phyloP scores from a whole-genome alignment of 35 echinoderm and acorn worm genomes.

The Ptychodera flava region DNA sequence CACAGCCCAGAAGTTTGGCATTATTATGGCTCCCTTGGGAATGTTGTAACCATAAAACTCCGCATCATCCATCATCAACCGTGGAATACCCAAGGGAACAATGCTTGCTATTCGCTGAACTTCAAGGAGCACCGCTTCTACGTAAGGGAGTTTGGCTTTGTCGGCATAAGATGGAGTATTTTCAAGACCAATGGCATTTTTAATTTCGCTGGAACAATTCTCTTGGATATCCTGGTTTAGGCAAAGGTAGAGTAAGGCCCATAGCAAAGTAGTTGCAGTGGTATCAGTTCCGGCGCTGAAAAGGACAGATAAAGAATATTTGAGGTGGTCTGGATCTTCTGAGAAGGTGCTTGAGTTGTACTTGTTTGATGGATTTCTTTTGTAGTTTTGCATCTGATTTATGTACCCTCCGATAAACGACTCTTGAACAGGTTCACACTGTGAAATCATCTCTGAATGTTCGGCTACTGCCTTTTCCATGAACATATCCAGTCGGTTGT shows the following conservation, averaged over 20 bases:
- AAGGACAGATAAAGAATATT: neutral
- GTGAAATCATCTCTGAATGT: neutral
- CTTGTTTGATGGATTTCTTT: neutral
- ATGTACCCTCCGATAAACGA: neutral
- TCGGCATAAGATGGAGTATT: neutral
- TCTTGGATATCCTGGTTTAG: neutral
- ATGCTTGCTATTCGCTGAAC: neutral
- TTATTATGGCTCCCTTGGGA: neutral
- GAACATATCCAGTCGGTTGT: neutral
- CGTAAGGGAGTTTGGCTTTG: neutral
- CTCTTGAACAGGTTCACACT: neutral
- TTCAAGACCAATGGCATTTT: neutral
- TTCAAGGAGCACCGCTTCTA: neutral
- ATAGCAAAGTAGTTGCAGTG: neutral
- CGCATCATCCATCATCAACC: neutral
- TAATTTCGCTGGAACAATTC: neutral
- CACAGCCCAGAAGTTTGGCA: neutral
- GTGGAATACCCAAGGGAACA: neutral
- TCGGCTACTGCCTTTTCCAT: neutral
- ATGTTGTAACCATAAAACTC: neutral
- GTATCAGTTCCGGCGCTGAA: neutral
- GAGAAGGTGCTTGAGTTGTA: neutral
- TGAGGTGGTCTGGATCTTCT: neutral
- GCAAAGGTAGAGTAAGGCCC: neutral
- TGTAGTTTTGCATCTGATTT: neutral